A percentile compares a stretch with the other conserved stretches of the same genome.
Conservation (phyloP, 2,113 vertebrate species). For the Sterrhoptilus dennistouni region DNA sequence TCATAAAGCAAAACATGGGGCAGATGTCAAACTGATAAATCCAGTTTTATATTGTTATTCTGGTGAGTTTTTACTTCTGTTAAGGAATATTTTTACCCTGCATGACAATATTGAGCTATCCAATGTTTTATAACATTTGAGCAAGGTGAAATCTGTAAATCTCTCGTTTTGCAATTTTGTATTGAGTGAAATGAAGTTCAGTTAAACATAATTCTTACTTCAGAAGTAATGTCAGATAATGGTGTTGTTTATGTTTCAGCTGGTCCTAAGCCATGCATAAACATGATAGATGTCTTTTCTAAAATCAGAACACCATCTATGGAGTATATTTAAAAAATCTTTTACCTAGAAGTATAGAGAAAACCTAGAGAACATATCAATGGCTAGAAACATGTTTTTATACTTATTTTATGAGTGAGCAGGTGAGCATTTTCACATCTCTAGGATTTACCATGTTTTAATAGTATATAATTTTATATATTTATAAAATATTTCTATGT, state of each 20-base stretch:
- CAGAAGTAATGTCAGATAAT: not conserved
- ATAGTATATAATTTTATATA: not conserved
- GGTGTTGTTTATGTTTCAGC: not conserved
- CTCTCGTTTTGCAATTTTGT: not conserved
- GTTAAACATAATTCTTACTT: not conserved
- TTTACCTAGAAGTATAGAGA: not conserved
- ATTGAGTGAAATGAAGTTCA: not conserved
- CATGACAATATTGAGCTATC: not conserved
- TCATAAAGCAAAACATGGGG: slow-evolving; percentile 10
- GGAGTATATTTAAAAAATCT: not conserved
- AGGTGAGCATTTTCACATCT: not conserved
- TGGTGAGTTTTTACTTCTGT: not conserved
- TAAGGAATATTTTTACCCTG: not conserved
- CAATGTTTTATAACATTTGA: not conserved
- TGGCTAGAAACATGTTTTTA: not conserved
- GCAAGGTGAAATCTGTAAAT: not conserved
- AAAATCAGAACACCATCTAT: not conserved
- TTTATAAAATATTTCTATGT: not conserved
- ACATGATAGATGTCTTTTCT: not conserved
- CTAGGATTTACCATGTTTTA: not conserved
- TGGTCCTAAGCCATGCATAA: not conserved
- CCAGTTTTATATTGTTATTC: not conserved
- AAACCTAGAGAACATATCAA: not conserved
- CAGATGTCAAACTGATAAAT: not conserved
- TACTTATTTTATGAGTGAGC: not conserved